Percentiles rank a stretch among this genome's conserved stretches.
phyloP scores from a whole-genome alignment of 2,113 vertebrate genomes.

The Pavo muticus region DNA sequence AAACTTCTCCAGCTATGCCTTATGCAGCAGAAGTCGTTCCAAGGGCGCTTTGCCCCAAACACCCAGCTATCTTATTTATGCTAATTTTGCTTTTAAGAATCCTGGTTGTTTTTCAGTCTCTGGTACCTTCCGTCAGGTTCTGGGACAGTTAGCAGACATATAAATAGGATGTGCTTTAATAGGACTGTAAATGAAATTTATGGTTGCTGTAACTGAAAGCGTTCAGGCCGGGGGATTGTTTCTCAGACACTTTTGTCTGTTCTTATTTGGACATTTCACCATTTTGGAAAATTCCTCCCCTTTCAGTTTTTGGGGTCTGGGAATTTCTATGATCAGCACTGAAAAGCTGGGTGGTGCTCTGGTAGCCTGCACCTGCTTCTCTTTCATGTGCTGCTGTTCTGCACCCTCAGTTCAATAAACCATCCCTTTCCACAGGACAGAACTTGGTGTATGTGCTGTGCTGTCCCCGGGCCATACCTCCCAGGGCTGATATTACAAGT shows the following conservation, averaged over 20 bases:
- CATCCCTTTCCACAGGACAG: neutral
- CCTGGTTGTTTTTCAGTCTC: neutral
- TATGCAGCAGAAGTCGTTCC: neutral
- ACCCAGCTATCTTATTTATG: neutral
- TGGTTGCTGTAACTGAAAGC: neutral
- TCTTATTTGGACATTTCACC: neutral
- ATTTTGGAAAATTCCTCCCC: neutral
- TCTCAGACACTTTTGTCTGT: neutral
- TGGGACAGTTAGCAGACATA: neutral
- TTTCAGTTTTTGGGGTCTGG: neutral
- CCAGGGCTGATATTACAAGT: neutral
- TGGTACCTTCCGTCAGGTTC: neutral
- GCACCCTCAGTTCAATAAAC: neutral
- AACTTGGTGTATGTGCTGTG: neutral
- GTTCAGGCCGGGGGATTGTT: neutral
- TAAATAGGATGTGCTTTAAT: constrained; percentile 21
- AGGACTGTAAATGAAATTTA: constrained; percentile 22
- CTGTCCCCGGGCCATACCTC: neutral
- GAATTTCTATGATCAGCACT: neutral
- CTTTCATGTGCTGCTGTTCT: neutral
- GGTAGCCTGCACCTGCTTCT: neutral
- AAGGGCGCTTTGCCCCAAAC: neutral
- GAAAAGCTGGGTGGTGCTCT: neutral
- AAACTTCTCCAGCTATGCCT: neutral
- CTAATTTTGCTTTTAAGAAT: neutral